A percentile compares a stretch with the other conserved stretches of the same genome.
phyloP scores from a whole-genome alignment of 1,140 invertebrate genomes.

The Tenebrio molitor region DNA sequence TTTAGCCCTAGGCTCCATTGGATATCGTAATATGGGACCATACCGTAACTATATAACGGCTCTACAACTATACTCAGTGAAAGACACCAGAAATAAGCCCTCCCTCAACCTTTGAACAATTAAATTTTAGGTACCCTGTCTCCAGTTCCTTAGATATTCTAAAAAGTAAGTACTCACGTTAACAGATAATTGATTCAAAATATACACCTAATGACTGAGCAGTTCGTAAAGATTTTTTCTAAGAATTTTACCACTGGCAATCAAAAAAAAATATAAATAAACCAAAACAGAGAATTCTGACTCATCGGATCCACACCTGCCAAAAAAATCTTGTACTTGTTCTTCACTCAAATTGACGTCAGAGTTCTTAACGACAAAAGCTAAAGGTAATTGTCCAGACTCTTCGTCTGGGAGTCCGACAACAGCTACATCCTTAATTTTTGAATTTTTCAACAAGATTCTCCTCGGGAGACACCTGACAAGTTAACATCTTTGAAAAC shows the following conservation, averaged over 20 bases:
- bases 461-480: conserved; percentile 83
- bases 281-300: conserved; percentile 57
- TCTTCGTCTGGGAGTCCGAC: conserved; percentile 76
- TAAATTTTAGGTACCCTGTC: too few relatives aligned
- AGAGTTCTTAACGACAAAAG: conserved; percentile 75
- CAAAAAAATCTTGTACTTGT: conserved; percentile 70
- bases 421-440: conserved; percentile 79
- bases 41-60: too few relatives aligned
- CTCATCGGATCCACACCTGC: too few relatives aligned
- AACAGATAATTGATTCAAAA: too few relatives aligned
- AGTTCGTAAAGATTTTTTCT: background rate
- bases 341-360: conserved; percentile 65
- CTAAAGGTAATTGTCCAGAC: conserved; percentile 78
- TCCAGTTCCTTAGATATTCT: too few relatives aligned
- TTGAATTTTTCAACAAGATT: conserved; percentile 75
- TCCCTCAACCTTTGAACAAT: too few relatives aligned
- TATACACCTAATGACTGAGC: too few relatives aligned
- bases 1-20: too few relatives aligned
- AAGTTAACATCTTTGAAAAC: conserved; percentile 74
- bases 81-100: too few relatives aligned
- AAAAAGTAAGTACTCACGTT: too few relatives aligned
- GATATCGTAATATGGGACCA: too few relatives aligned
- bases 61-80: too few relatives aligned
- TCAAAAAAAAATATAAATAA: background rate
- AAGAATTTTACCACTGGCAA: background rate